Evolutionary conservation across 2,888 invertebrate species (phyloP).

Genomic region (Sminthurides aquaticus): DNA sequence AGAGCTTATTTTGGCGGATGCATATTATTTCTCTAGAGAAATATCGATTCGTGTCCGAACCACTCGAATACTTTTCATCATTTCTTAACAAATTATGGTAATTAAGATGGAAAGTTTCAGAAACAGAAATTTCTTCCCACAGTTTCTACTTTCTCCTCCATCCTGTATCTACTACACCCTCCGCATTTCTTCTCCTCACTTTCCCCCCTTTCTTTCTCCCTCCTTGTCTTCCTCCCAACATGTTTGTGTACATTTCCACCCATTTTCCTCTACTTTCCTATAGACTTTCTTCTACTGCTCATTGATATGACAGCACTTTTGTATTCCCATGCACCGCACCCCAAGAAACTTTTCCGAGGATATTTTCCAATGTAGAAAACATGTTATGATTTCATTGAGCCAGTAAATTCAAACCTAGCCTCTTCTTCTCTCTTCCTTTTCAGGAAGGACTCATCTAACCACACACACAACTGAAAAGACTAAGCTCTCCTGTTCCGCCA

Average conservation of each 20-base stretch:
- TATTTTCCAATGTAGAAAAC: too few relatives aligned
- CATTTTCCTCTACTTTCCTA: too few relatives aligned
- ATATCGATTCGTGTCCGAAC: constrained; percentile 35
- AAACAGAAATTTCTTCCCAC: constrained; percentile 35
- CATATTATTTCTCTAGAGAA: constrained; percentile 21
- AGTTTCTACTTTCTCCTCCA: background rate
- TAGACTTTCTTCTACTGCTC: background rate
- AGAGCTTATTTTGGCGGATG: constrained; percentile 4
- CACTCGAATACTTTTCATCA: constrained; percentile 37
- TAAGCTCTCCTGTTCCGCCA: background rate
- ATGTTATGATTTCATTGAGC: background rate
- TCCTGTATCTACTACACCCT: background rate
- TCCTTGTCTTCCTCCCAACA: background rate
- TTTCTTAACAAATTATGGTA: constrained; percentile 43
- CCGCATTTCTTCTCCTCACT: too few relatives aligned
- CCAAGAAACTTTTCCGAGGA: background rate
- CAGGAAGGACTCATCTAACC: background rate
- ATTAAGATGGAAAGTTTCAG: constrained; percentile 43
- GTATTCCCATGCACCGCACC: background rate
- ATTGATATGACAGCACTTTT: background rate
- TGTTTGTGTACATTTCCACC: background rate
- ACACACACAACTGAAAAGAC: background rate
- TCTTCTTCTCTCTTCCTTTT: background rate
- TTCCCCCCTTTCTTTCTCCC: too few relatives aligned
- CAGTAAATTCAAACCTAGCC: background rate